phyloP scores from a whole-genome alignment of 2,888 invertebrate species.

The Lasioglossum morio region DNA sequence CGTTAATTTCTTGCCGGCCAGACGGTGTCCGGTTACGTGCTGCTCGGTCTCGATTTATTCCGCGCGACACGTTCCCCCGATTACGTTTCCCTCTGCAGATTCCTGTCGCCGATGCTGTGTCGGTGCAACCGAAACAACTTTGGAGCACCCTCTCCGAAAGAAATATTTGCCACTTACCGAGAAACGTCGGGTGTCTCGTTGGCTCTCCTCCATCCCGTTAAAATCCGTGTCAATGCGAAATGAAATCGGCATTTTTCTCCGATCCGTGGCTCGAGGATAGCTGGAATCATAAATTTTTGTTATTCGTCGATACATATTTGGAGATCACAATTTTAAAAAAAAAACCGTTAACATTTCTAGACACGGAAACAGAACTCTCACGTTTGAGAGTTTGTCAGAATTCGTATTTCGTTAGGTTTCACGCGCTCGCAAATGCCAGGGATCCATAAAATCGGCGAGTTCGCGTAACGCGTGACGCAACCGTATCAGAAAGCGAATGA shows the following conservation, averaged over 20 bases:
- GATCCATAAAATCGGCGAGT: not conserved
- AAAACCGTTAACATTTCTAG: not conserved
- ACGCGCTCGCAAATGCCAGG: not conserved
- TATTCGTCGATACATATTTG: not conserved
- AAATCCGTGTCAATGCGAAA: not conserved
- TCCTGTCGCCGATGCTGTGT: not conserved
- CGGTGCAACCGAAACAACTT: not conserved
- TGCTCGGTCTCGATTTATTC: conserved; percentile 11
- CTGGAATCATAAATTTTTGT: not conserved
- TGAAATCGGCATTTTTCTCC: not conserved
- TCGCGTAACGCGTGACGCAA: not conserved
- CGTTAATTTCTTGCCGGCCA: conserved; percentile 49
- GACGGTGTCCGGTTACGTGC: conserved; percentile 28
- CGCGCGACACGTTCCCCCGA: conserved; percentile 2
- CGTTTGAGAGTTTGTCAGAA: not conserved
- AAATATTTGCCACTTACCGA: not conserved
- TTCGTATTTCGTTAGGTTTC: not conserved
- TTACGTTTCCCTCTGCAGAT: not conserved
- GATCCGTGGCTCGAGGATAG: not conserved
- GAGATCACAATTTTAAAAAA: not conserved
- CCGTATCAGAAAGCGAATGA: not conserved
- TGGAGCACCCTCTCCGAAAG: not conserved
- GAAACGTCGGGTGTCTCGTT: not conserved
- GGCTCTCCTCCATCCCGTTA: not conserved
- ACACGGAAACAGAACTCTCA: not conserved